Base-by-base conservation (phyloP, 2,888 invertebrate genomes). In the Chloroclystis v-ata region DNA sequence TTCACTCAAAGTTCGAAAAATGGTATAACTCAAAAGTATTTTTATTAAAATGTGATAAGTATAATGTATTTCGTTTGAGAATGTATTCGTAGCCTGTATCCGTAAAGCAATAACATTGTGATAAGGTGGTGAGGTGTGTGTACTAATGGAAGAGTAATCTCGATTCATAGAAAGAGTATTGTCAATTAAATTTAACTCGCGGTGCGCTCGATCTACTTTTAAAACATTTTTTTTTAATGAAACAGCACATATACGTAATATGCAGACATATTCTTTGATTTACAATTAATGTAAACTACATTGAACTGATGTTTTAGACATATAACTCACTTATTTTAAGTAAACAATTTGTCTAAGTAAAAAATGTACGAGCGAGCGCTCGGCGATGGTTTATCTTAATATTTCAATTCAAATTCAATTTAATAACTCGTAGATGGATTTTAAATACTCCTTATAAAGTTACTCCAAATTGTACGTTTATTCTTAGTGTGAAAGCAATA, bases 31-130 rank as follows among this genome's bases (percentile, higher is more conserved):
- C 65, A 63, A 68, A 75, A 73, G 71, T 76, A 75, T 80, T 80
- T 74, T 73, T 71, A 79, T 77, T 78, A 65, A 76, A 76, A 78
- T 85, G 86, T 86, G 86, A 86, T 85, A 50, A 35, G 11, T 35
- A 46, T 39, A 45, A 85, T 69, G 63, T 72, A 59, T 68, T 78
- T 73, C 75, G 72, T 77, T 81, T 70, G 75, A 77, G 68, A 75
- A 71, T 76, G 75, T 74, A 73, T 32, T 46, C 39, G 65, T 56
- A 72, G 82, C 75, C 75, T 82, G 79, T 84, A 75, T 80, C 78
- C 72, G 75, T 76, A 78, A 83, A 86, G 86, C 86, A 86, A 86
- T 86, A 86, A 79, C 70, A 68, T 78, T 85, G 85, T 85, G 85
- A 85, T 85, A 85, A 69, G 30, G 71, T 75, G 75, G 70, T 72